Percentiles rank a stretch among this genome's conserved stretches.
Conservation (phyloP, 1,140 invertebrate genomes). For the Cotesia vestalis region DNA sequence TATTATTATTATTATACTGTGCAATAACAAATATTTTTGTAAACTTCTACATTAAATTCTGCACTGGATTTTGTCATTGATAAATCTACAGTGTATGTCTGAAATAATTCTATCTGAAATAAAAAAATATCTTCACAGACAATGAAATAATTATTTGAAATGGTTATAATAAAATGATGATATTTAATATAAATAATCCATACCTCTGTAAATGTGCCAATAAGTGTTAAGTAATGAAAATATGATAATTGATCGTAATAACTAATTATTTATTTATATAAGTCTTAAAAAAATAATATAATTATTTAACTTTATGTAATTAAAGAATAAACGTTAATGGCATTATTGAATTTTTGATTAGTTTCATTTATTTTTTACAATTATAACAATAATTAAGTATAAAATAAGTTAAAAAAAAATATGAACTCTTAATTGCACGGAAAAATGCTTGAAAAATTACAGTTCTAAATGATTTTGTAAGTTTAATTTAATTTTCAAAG, state of each 20-base stretch:
- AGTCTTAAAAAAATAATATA: not conserved
- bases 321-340: slow-evolving; percentile 20
- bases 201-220: slow-evolving; percentile 10
- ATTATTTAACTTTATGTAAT: too few species aligned
- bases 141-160: not conserved
- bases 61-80: not conserved
- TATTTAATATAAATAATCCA: not conserved
- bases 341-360: too few species aligned
- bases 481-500: too few species aligned
- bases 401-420: too few species aligned
- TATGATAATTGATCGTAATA: too few species aligned
- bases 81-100: not conserved
- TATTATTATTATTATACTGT: too few species aligned
- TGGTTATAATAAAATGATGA: not conserved
- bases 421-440: too few species aligned
- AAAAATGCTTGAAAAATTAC: too few species aligned
- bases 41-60: not conserved
- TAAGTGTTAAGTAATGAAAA: not conserved
- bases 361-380: too few species aligned
- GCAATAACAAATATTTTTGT: not conserved
- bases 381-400: too few species aligned
- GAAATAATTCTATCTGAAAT: not conserved
- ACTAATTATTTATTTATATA: not conserved
- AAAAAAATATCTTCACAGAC: not conserved
- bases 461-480: too few species aligned